phyloP scores from a whole-genome alignment of 2,797 vertebrate species.

The Percopsis omiscomaycus region DNA sequence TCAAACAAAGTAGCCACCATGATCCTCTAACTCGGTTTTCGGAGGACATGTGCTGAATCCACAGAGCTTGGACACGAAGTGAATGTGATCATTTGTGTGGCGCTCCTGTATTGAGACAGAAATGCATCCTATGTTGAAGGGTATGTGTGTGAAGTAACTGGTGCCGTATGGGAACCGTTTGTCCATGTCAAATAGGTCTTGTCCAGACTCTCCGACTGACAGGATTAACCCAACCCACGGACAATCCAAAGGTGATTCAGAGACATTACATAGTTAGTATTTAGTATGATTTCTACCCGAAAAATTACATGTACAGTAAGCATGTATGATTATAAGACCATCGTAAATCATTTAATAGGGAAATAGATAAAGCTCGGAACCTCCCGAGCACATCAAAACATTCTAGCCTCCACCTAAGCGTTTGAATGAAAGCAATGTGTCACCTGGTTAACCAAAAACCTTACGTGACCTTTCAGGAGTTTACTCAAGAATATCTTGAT shows the following conservation, averaged over 20 bases:
- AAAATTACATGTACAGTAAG: no score
- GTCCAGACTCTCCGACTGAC: not conserved
- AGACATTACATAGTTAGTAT: conserved; percentile 2
- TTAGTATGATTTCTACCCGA: not conserved
- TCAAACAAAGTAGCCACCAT: conserved; percentile 35
- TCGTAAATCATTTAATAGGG: no score
- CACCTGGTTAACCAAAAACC: conserved; percentile 8
- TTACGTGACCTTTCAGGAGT: not conserved
- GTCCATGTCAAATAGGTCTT: conserved; percentile 5
- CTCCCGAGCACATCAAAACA: conserved; percentile 8
- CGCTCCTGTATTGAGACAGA: conserved; percentile 37
- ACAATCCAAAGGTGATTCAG: not conserved
- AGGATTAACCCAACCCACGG: not conserved
- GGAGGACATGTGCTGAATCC: conserved; percentile 36
- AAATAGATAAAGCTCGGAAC: not conserved
- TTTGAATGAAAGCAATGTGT: conserved; percentile 10
- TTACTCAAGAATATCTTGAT: conserved; percentile 7
- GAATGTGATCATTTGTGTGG: conserved; percentile 41
- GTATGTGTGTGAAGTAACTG: conserved; percentile 9
- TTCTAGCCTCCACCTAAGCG: conserved; percentile 3
- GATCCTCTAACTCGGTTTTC: conserved; percentile 33
- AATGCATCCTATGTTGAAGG: conserved; percentile 30
- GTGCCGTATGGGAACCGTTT: conserved; percentile 9
- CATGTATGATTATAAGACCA: no score
- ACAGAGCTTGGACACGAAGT: conserved; percentile 35